Percentiles rank a stretch among this genome's conserved stretches.
phyloP scores from a whole-genome alignment of 2,797 vertebrate species.

The Sciurus vulgaris region DNA sequence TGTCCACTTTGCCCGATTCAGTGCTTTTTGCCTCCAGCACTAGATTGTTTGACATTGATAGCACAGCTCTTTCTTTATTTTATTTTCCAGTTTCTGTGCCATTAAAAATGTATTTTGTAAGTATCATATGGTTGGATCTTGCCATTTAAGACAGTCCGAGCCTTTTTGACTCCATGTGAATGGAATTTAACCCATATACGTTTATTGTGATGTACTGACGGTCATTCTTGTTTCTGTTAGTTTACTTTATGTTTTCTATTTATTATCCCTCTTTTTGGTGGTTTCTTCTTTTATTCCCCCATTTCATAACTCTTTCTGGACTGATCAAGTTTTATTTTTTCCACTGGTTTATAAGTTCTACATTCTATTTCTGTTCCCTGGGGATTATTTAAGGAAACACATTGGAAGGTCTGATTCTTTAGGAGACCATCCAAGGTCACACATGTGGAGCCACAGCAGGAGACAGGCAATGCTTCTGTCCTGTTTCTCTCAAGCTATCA shows the following conservation, averaged over 20 bases:
- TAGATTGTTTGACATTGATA: slow-evolving; percentile 22
- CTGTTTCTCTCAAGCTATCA: background rate
- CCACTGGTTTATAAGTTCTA: background rate
- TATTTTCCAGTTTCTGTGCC: slow-evolving; percentile 36
- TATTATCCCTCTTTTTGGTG: slow-evolving; percentile 11
- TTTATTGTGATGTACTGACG: slow-evolving; percentile 19
- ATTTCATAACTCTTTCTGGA: background rate
- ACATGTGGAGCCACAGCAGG: background rate
- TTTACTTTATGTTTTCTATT: background rate
- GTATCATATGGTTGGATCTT: slow-evolving; percentile 24
- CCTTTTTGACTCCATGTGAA: background rate
- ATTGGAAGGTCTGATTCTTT: slow-evolving; percentile 9
- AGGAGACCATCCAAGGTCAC: background rate
- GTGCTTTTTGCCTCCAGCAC: background rate
- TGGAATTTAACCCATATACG: slow-evolving; percentile 54
- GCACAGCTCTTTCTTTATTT: background rate
- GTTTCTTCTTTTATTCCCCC: slow-evolving; percentile 1
- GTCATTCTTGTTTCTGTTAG: slow-evolving; percentile 2
- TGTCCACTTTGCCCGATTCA: background rate
- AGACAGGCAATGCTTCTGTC: background rate
- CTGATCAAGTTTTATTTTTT: slow-evolving; percentile 2
- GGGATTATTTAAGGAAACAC: background rate
- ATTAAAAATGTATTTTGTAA: slow-evolving; percentile 45
- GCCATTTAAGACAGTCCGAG: slow-evolving; percentile 8
- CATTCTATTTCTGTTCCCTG: slow-evolving; percentile 8